A percentile compares a stretch with the other conserved stretches of the same genome.
phyloP scores from a whole-genome alignment of 2,888 invertebrate genomes.

The Troides oblongomaculatus region DNA sequence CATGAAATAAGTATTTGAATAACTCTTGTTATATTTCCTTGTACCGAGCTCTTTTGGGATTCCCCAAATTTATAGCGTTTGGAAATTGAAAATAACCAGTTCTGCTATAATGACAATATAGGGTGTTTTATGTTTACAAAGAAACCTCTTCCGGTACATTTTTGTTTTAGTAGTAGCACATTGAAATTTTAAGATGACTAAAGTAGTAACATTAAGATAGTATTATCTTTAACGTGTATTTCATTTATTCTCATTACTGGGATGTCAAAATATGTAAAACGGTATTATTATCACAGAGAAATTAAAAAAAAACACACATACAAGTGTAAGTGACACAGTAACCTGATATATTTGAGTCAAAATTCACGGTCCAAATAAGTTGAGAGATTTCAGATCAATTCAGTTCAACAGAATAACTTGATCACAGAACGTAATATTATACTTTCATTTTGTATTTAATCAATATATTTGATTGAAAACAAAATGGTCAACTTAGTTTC shows the following conservation, averaged over 20 bases:
- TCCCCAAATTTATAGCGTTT: background rate
- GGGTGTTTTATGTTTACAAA: background rate
- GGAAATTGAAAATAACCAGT: background rate
- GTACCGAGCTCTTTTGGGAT: background rate
- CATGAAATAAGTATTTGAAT: background rate
- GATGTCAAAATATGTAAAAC: background rate
- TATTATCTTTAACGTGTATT: background rate
- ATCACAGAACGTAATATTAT: too few relatives aligned
- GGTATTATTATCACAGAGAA: background rate
- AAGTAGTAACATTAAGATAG: background rate
- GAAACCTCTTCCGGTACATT: background rate
- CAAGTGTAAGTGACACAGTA: conserved; percentile 13
- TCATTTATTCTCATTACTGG: background rate
- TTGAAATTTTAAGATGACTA: background rate
- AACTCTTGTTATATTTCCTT: background rate
- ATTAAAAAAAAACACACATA: background rate
- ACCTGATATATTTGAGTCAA: conserved; percentile 16
- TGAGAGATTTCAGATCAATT: background rate
- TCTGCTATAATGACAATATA: background rate
- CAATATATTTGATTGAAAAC: too few relatives aligned
- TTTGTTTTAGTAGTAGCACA: background rate
- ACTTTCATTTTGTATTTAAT: too few relatives aligned
- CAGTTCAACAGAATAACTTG: background rate
- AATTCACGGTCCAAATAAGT: conserved; percentile 25
- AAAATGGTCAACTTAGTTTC: too few relatives aligned